Evolutionary conservation across 2,888 invertebrate species (phyloP), one percentile per base, ranked within the genome.

Genomic region (Cosmorhoe ocellata): DNA sequence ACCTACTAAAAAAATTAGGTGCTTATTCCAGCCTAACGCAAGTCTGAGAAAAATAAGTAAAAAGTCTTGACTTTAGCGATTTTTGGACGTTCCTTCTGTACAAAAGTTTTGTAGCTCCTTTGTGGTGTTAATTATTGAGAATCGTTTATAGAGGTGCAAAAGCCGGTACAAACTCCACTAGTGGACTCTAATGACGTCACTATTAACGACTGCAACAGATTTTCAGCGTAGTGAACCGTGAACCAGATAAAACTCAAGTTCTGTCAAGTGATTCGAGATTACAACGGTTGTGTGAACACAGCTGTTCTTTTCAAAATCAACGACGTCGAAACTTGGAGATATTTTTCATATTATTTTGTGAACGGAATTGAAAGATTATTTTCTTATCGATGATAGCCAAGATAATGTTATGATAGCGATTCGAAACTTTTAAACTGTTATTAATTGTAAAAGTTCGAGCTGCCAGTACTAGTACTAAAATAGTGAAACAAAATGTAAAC

Each of bases 231-330:
- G 48, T 66, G 63, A 65, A 58, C 67, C 56, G 69, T 68, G 65
- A 69, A 61, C 43, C 37, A 63, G 72, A 72, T 72, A 72, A 70
- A 66, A 64, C 64, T 65, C 50, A 31, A 57, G 52, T 47, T 51
- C 53, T 52, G 58, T 36, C 43, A 37, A 46, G 51, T 54, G 58
- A 57, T 57, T 51, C 51, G 12, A 53, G 60, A 61, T 61, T 56
- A 56, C 32, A 45, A 50, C 56, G 56, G 48, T 53, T 56, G 44
- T 59, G 51, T 53, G 56, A 41, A 43, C 56, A 42, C 61, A 51
- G 58, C 58, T 61, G 58, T 44, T 57, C 52, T 39, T 49, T 56
- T 50, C 43, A 54, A 55, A 58, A 50, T 45, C 58, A 58, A 37
- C 48, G 58, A 49, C 24, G 39, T 27, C 40, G 53, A 53, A 53